phyloP scores from a whole-genome alignment of 2,888 invertebrate genomes.

The Adineta ricciae region DNA sequence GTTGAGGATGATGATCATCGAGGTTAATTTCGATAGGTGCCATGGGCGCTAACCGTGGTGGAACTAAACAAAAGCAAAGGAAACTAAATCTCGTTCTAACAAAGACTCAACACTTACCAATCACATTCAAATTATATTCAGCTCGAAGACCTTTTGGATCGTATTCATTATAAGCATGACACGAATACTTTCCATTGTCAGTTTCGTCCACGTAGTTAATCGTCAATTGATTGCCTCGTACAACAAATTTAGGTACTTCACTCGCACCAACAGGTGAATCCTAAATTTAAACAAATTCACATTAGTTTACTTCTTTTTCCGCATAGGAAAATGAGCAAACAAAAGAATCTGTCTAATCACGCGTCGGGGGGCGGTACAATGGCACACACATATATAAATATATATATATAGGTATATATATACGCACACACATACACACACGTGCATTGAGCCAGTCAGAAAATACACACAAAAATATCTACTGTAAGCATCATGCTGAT shows the following conservation, averaged over 20 bases:
- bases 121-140: slow-evolving; percentile 9
- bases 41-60: neutral
- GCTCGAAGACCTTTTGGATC: neutral
- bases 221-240: slow-evolving; percentile 10
- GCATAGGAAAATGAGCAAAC: neutral
- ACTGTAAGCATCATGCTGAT: neutral
- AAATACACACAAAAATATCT: neutral
- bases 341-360: neutral
- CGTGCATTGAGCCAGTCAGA: neutral
- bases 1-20: neutral
- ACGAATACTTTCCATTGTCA: slow-evolving; percentile 18
- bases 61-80: neutral
- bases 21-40: neutral
- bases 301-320: neutral
- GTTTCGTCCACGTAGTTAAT: slow-evolving; percentile 21
- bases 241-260: slow-evolving; percentile 23
- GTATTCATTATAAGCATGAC: slow-evolving; percentile 8
- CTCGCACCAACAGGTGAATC: slow-evolving; percentile 20
- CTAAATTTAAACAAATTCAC: neutral
- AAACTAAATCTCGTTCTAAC: too few relatives aligned
- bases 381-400: neutral
- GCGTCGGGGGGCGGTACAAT: neutral
- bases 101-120: neutral
- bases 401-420: too few relatives aligned
- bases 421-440: neutral